Base-by-base conservation (phyloP, 2,797 vertebrate species). In the Huso huso region DNA sequence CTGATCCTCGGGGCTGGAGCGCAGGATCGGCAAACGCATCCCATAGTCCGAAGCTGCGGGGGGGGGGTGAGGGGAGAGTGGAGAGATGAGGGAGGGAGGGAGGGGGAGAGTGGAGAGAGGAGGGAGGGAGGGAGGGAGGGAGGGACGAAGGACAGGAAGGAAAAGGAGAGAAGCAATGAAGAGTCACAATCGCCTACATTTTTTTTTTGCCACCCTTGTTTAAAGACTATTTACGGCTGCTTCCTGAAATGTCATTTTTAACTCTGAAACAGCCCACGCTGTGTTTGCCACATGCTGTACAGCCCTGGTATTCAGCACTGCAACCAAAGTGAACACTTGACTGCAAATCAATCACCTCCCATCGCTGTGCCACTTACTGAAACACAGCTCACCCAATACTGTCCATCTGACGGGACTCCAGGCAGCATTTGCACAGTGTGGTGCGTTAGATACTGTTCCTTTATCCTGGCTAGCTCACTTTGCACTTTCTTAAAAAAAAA, bases 1-100 rank as follows among this genome's bases (percentile, higher is more conserved):
- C 86, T 99, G 97, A 79, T 99, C 97, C 59, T 98, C 95, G 0
- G 89, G 91, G 23, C 90, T 97, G 75, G 96, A 96, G 61, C 96
- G 91, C 73, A 98, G 80, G 74, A 99, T 99, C 0, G 97, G 95
- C 76, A 98, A 81, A 50, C 96, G 95, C 85, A 97, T 83, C n/a
- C 97, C 97, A 6, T 99, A 99, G 84, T 99, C 95, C 52, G 97
- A 99, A 7, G 96, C 96, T 99, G 65, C 0, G 70, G 48, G 62
- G 6, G 3, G 11, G 58, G 48, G 64, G 49, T 61, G 8, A 13
- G 66, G 48, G 68, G 66, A 2, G 70, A 68, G 8, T 37, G 23
- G 23, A 37, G 23, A 37, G 23, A 37, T 37, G 23, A 37, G 23
- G 23, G 23, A 67, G 8, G 15, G 8, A 63, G 50, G 49, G 15